phyloP scores from a whole-genome alignment of 2,888 invertebrate genomes.

The Thereva unica region DNA sequence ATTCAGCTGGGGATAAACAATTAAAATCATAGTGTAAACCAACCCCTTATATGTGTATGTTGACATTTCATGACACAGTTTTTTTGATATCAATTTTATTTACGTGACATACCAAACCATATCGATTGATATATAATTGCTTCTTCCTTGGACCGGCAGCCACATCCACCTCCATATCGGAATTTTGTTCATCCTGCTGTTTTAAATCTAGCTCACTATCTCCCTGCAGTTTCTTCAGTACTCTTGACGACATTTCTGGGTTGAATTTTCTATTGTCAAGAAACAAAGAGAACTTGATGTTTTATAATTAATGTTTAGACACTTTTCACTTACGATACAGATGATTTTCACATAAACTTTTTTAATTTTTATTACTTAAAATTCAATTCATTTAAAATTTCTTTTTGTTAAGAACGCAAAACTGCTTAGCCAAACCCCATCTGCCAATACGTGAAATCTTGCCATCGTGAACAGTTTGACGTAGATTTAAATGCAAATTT shows the following conservation, averaged over 20 bases:
- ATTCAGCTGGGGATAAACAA: constrained; percentile 61
- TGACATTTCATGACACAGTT: constrained; percentile 31
- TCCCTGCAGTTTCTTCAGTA: constrained; percentile 68
- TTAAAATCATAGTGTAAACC: constrained; percentile 7
- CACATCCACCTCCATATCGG: constrained; percentile 60
- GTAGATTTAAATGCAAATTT: too few species aligned
- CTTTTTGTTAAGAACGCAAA: too few species aligned
- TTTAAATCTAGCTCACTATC: constrained; percentile 59
- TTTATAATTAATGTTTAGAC: too few species aligned
- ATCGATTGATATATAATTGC: constrained; percentile 68
- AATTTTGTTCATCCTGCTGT: constrained; percentile 57
- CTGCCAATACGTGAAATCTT: too few species aligned
- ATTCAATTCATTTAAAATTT: too few species aligned
- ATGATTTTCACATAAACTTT: too few species aligned
- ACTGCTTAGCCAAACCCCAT: too few species aligned
- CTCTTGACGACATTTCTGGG: constrained; percentile 66
- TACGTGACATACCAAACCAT: constrained; percentile 66
- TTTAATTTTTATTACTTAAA: too few species aligned
- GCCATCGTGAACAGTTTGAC: too few species aligned
- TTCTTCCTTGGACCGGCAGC: constrained; percentile 63
- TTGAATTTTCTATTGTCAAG: too few species aligned
- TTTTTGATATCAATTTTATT: constrained; percentile 1
- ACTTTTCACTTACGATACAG: too few species aligned
- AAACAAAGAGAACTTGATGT: too few species aligned
- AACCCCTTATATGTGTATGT: background rate